Conservation (phyloP, 2,113 vertebrate genomes). For the Lepus timidus region DNA sequence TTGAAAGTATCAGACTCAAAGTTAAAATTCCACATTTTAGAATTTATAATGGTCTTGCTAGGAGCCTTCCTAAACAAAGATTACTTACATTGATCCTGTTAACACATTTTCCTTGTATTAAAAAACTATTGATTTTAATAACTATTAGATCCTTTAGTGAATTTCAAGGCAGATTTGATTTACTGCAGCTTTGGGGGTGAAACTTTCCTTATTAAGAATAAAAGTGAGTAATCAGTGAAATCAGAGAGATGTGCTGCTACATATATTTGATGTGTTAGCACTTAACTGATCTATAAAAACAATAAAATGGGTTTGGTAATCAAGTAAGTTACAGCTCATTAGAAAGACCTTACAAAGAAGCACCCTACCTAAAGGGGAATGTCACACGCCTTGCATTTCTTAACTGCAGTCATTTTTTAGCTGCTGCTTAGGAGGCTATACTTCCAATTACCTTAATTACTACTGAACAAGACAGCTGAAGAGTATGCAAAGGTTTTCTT, state of each 20-base stretch:
- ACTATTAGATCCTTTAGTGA: slow-evolving; percentile 61
- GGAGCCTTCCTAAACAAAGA: neutral
- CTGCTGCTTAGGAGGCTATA: slow-evolving; percentile 58
- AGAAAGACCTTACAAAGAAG: slow-evolving; percentile 62
- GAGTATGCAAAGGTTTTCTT: slow-evolving; percentile 39
- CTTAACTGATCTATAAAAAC: slow-evolving; percentile 77
- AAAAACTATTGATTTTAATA: slow-evolving; percentile 82
- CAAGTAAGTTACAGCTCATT: slow-evolving; percentile 62
- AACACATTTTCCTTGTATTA: slow-evolving; percentile 68
- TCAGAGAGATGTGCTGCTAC: slow-evolving; percentile 11
- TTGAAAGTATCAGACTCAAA: slow-evolving; percentile 51
- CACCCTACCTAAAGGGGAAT: neutral
- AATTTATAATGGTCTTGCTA: slow-evolving; percentile 62
- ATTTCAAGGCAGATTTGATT: slow-evolving; percentile 80
- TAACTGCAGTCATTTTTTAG: slow-evolving; percentile 66
- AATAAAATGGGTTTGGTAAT: slow-evolving; percentile 74
- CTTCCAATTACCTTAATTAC: slow-evolving; percentile 80
- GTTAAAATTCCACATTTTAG: slow-evolving; percentile 61
- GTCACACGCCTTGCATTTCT: slow-evolving; percentile 59
- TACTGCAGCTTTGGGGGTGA: slow-evolving; percentile 66
- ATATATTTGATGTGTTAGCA: slow-evolving; percentile 71
- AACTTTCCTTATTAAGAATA: slow-evolving; percentile 69
- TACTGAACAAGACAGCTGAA: slow-evolving; percentile 67
- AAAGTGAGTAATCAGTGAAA: slow-evolving; percentile 62
- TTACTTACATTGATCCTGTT: slow-evolving; percentile 70